A percentile compares a stretch with the other conserved stretches of the same genome.
Conservation (phyloP, 2,797 vertebrate species). For the Clangula hyemalis region DNA sequence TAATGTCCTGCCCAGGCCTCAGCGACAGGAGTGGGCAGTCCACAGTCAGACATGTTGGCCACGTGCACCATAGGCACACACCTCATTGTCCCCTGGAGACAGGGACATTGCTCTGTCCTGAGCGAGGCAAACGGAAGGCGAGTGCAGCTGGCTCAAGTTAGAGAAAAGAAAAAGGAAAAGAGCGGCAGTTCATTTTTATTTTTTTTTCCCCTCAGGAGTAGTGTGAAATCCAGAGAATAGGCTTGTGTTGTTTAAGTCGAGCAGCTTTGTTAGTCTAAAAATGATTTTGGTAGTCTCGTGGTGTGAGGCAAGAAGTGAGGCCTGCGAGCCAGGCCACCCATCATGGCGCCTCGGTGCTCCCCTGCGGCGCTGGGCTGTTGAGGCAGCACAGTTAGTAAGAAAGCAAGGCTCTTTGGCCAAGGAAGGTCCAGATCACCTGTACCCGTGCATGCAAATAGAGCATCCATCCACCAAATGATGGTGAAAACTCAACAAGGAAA, state of each 20-base stretch:
- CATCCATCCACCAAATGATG: background rate
- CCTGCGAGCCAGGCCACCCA: background rate
- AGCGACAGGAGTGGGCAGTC: background rate
- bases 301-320: background rate
- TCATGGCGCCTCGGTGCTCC: background rate
- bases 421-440: background rate
- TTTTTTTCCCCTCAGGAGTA: background rate
- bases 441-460: background rate
- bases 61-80: background rate
- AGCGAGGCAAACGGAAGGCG: background rate
- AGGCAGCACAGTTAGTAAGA: background rate
- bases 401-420: background rate
- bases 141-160: background rate
- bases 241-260: background rate
- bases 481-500: background rate
- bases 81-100: background rate
- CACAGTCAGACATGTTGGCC: background rate
- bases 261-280: background rate
- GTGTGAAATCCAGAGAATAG: background rate
- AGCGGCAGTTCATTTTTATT: background rate
- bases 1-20: background rate
- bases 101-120: background rate
- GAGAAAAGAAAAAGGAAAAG: background rate
- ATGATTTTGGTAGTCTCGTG: background rate
- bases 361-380: background rate